Conservation (phyloP, 1,140 invertebrate genomes). For the Zaprionus kolodkinae region DNA sequence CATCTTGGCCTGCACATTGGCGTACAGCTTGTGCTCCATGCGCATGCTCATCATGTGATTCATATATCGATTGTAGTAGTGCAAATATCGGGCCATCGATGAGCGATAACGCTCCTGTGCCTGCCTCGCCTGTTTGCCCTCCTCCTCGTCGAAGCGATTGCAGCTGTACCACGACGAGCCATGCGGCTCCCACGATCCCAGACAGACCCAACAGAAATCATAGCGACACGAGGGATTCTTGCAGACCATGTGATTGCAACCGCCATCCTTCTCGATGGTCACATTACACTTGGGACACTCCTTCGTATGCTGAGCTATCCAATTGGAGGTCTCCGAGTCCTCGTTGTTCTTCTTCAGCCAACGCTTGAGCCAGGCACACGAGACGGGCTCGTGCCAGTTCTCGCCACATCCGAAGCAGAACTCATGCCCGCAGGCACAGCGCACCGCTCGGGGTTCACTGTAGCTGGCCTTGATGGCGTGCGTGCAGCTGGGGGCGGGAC, state of each 20-base stretch:
- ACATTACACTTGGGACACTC: constrained; percentile 99
- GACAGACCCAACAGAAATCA: constrained; percentile 99
- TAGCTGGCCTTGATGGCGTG: constrained; percentile 97
- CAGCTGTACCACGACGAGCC: constrained; percentile 99
- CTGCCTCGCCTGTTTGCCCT: constrained; percentile 97
- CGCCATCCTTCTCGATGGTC: constrained; percentile 99
- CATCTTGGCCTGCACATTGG: constrained; percentile 98
- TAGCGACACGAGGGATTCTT: constrained; percentile 99
- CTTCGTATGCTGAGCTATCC: constrained; percentile 99
- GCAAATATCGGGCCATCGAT: constrained; percentile 91
- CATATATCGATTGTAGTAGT: constrained; percentile 99
- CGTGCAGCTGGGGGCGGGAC: constrained; percentile 98
- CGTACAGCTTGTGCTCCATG: constrained; percentile 98
- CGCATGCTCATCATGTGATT: constrained; percentile 99
- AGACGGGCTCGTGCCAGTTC: constrained; percentile 99
- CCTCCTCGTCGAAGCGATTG: constrained; percentile 98
- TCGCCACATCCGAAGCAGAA: constrained; percentile 99
- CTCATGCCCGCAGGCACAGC: constrained; percentile 94
- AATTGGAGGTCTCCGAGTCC: constrained; percentile 99
- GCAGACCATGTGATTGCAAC: constrained; percentile 99
- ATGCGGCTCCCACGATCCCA: constrained; percentile 99
- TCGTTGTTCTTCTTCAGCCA: constrained; percentile 99
- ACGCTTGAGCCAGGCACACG: constrained; percentile 94
- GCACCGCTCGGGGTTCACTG: constrained; percentile 94
- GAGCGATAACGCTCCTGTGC: constrained; percentile 97